Base-by-base conservation (phyloP, 2,113 vertebrate genomes). In the Ammodytes dubius region DNA sequence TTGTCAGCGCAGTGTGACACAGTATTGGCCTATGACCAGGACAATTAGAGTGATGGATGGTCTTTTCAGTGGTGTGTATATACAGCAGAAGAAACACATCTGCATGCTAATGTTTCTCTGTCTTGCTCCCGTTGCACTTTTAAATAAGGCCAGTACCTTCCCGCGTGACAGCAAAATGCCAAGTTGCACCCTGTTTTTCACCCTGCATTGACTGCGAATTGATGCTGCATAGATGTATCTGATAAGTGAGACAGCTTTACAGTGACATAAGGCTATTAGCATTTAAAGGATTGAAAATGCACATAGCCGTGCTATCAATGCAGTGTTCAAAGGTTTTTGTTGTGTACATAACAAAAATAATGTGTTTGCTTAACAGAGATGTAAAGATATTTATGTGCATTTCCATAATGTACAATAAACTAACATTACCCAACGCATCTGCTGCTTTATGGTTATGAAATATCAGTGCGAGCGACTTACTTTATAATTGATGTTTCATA, bases 11-110 rank as follows among this genome's bases (percentile, higher is more conserved):
- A 6, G 8, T 19, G 43, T 67, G 74, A 77, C 77, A 76, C 52
- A n/a, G 35, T 79, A 56, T 74, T 87, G 83, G 63, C 77, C 72
- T 85, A 43, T 88, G 88, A 88, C 86, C 81, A 79, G 80, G 67
- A 77, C 81, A 88, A 90, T 92, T 88, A 88, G 60, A 67, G 49
- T 90, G 90, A 91, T 89, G 56, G 84, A 92, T 91, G 74, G 81
- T 64, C 58, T 77, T 65, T 67, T 66, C 66, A 7, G n/a, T 64
- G 65, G 68, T 80, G 74, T 71, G 74, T 84, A 47, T 77, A 80
- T 86, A 82, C 84, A 92, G 83, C 87, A 84, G 57, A 86, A 60
- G 54, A 81, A 81, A 89, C 75, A 78, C 54, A 84, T 90, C 69
- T 81, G 15, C 49, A 43, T 64, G 19, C 57, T 70, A 69, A 35